phyloP scores from a whole-genome alignment of 2,888 invertebrate genomes.

The Eupithecia inturbata region DNA sequence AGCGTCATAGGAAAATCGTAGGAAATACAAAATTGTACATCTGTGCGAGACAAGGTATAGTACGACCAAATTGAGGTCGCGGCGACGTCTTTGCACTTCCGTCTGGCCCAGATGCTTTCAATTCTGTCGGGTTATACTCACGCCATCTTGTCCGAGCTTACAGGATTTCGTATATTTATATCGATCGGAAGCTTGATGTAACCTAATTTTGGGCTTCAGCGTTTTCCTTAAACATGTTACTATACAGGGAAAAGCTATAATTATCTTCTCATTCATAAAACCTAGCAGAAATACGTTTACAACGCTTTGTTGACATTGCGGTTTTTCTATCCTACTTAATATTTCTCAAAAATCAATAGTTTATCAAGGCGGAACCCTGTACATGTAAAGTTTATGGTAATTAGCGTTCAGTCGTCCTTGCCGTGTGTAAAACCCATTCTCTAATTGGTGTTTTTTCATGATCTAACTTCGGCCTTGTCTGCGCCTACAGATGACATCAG shows the following conservation, averaged over 20 bases:
- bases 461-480: constrained; percentile 66
- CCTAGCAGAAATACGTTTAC: background rate
- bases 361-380: constrained; percentile 13
- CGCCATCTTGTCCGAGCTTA: constrained; percentile 83
- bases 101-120: constrained; percentile 55
- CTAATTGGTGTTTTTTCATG: constrained; percentile 53
- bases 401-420: constrained; percentile 33
- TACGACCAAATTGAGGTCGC: constrained; percentile 72
- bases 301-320: constrained; percentile 42
- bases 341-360: constrained; percentile 24
- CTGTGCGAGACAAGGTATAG: constrained; percentile 77
- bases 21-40: constrained; percentile 76
- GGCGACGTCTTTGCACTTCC: constrained; percentile 59
- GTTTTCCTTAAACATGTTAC: constrained; percentile 25
- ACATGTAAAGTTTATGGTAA: background rate
- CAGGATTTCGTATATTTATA: constrained; percentile 79
- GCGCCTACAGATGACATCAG: constrained; percentile 78
- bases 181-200: constrained; percentile 77
- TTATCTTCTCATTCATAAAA: background rate
- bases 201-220: constrained; percentile 62
- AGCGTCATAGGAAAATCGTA: constrained; percentile 67
- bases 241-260: constrained; percentile 1
- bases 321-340: constrained; percentile 16
- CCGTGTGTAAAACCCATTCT: constrained; percentile 39
- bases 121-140: constrained; percentile 70